phyloP scores from a whole-genome alignment of 1,140 invertebrate genomes.

The Melitaea cinxia region DNA sequence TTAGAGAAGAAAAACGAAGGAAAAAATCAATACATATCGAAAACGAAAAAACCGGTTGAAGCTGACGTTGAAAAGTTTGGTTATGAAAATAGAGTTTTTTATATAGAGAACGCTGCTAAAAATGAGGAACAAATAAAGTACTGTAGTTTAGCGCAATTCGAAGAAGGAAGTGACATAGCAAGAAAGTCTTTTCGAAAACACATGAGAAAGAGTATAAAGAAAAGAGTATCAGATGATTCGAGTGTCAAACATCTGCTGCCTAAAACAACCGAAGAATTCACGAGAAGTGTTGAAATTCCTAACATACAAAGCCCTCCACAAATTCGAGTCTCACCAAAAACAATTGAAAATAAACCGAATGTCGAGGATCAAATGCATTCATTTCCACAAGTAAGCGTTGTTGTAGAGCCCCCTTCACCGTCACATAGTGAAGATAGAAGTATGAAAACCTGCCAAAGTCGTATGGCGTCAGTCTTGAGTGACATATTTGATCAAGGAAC shows the following conservation, averaged over 20 bases:
- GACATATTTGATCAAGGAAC: slow-evolving; percentile 73
- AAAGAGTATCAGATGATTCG: slow-evolving; percentile 54
- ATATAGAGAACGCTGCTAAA: slow-evolving; percentile 82
- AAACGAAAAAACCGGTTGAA: slow-evolving; percentile 76
- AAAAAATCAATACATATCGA: slow-evolving; percentile 78
- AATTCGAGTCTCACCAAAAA: slow-evolving; percentile 14
- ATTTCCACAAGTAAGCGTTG: slow-evolving; percentile 85
- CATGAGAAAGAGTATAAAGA: slow-evolving; percentile 74
- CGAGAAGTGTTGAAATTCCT: slow-evolving; percentile 46
- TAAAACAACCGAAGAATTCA: slow-evolving; percentile 57
- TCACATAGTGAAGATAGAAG: slow-evolving; percentile 80
- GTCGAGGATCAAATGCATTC: slow-evolving; percentile 47
- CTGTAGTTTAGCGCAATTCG: slow-evolving; percentile 89
- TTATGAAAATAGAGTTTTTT: slow-evolving; percentile 86
- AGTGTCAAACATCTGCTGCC: slow-evolving; percentile 64
- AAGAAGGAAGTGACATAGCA: slow-evolving; percentile 90
- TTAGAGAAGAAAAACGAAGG: slow-evolving; percentile 72
- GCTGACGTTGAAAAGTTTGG: slow-evolving; percentile 84
- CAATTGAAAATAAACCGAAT: slow-evolving; percentile 23
- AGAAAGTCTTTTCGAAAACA: slow-evolving; percentile 87
- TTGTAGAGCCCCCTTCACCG: slow-evolving; percentile 87
- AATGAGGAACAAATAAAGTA: slow-evolving; percentile 84
- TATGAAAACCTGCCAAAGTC: slow-evolving; percentile 60
- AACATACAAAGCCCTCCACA: slow-evolving; percentile 42
- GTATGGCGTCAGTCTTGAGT: slow-evolving; percentile 74